Evolutionary conservation across 92 coral and sea anemone species (phyloP).

Genomic region (Hydrozoanthus gracilis): DNA sequence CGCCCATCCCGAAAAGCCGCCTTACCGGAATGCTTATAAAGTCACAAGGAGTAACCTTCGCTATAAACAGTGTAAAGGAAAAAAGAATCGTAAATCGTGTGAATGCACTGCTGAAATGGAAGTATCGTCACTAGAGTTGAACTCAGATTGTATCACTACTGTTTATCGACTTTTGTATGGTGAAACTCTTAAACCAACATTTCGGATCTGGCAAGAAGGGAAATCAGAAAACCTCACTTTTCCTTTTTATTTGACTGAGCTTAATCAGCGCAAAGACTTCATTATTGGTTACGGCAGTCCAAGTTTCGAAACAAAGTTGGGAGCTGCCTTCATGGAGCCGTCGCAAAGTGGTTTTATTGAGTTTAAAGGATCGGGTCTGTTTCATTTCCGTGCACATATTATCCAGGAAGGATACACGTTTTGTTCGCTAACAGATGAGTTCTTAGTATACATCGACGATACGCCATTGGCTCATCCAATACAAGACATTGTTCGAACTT

Average conservation of each 20-base stretch:
- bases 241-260: constrained; percentile 90
- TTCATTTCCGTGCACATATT: constrained; percentile 89
- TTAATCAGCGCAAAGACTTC: constrained; percentile 84
- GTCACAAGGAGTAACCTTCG: constrained; percentile 80
- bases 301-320: constrained; percentile 47
- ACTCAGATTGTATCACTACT: constrained; percentile 93
- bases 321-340: constrained; percentile 69
- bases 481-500: constrained; percentile 86
- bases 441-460: constrained; percentile 86
- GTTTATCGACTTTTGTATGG: constrained; percentile 80
- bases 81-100: constrained; percentile 75
- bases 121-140: constrained; percentile 72
- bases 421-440: constrained; percentile 84
- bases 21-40: constrained; percentile 79
- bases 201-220: constrained; percentile 72
- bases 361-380: constrained; percentile 91
- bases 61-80: constrained; percentile 89
- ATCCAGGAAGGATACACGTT: constrained; percentile 92
- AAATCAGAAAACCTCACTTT: constrained; percentile 65
- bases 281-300: constrained; percentile 62
- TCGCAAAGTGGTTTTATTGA: constrained; percentile 83
- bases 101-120: constrained; percentile 78
- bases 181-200: constrained; percentile 82
- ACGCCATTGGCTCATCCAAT: constrained; percentile 92
- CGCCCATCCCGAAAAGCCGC: constrained; percentile 90